Base-by-base conservation (phyloP, 2,113 vertebrate genomes). In the Psephotus haematonotus region DNA sequence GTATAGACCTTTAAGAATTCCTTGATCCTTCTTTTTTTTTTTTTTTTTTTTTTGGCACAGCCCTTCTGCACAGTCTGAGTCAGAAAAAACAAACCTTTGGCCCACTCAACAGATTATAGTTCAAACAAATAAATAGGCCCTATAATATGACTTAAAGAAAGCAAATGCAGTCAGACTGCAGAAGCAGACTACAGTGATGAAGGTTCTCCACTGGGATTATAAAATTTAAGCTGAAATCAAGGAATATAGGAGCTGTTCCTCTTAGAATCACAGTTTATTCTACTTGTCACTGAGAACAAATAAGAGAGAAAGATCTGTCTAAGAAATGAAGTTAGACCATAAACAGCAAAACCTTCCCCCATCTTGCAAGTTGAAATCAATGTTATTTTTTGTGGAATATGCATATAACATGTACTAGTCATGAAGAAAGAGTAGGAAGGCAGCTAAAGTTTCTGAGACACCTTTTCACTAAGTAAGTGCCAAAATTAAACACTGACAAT, bases 391-490 rank as follows among this genome's bases (percentile, higher is more conserved):
- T 76, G 41, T 41, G 41, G 71, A 69, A 52, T 27, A 37, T 10
- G 5, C 7, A 6, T 39, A 18, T 31, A 52, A 4, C 1, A 6
- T 5, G 11, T 43, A 53, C 4, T 9, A 47, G 20, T 41, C 8
- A 47, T 33, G 16, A 25, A 91, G 83, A 78, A 69, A 47, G 17
- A 31, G 4, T 15, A 37, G 27, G 24, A 88, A 69, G 35, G 11
- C 6, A 71, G 22, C 13, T 18, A 63, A 79, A 93, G 11, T 5
- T 62, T 2, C 3, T 47, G 10, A 9, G 12, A 55, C 39, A 37
- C 1, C 1, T 24, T 67, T 82, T 86, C 18, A 43, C 35, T 82
- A 53, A 82, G 43, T 81, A 64, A 35, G 19, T 59, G 13, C 15
- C 25, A 76, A 53, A 27, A 69, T 39, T 71, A 81, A 92, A n/a